Percentiles rank a stretch among this genome's conserved stretches.
Conservation (phyloP, 2,797 vertebrate species). For the Prionace glauca region DNA sequence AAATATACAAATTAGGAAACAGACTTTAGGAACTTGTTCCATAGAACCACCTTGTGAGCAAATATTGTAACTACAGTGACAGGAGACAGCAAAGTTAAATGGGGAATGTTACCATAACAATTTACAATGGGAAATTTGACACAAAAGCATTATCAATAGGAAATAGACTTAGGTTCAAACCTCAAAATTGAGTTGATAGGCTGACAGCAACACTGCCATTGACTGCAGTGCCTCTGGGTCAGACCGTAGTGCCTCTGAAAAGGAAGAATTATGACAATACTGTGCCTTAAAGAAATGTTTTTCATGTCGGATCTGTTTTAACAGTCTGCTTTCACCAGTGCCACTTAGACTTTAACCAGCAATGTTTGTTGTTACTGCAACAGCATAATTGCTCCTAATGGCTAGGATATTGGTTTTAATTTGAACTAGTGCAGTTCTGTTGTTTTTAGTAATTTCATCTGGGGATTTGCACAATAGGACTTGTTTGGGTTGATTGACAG, state of each 20-base stretch:
- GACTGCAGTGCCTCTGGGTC: neutral
- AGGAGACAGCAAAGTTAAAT: neutral
- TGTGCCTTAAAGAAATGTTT: too few species aligned
- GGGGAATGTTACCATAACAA: neutral
- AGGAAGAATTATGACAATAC: neutral
- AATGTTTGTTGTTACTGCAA: too few species aligned
- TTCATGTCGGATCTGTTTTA: too few species aligned
- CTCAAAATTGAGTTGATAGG: neutral
- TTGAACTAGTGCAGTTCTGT: too few species aligned
- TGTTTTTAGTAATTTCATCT: too few species aligned
- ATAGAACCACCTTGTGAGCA: neutral
- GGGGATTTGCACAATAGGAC: too few species aligned
- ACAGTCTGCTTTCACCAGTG: too few species aligned
- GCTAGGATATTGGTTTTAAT: too few species aligned
- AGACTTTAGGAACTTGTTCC: neutral
- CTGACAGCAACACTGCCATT: neutral
- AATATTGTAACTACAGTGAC: neutral
- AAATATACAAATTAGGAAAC: neutral
- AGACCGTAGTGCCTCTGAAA: neutral
- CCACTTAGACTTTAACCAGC: too few species aligned
- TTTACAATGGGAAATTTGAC: neutral
- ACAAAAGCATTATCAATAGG: neutral
- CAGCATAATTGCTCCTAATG: too few species aligned
- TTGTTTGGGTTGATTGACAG: too few species aligned
- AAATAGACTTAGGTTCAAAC: neutral